phyloP scores from a whole-genome alignment of 2,113 vertebrate genomes.

The Dicentrarchus labrax region DNA sequence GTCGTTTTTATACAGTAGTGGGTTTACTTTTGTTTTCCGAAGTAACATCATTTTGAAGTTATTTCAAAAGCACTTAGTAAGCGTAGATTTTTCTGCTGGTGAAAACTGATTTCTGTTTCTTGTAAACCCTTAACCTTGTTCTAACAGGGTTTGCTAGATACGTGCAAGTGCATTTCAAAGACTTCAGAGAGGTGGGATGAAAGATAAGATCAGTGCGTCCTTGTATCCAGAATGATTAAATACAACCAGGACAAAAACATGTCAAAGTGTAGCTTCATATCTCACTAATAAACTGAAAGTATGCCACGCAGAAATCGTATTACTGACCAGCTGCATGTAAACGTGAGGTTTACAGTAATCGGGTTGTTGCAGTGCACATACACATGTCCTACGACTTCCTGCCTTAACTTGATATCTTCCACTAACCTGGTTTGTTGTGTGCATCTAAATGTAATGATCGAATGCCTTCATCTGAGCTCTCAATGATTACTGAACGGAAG shows the following conservation, averaged over 20 bases:
- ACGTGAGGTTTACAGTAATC: neutral
- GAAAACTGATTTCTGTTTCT: neutral
- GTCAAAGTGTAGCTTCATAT: neutral
- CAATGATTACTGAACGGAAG: conserved; percentile 37
- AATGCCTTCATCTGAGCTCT: neutral
- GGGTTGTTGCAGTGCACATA: neutral
- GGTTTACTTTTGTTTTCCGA: neutral
- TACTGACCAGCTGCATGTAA: neutral
- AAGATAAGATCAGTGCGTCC: neutral
- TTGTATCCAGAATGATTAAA: neutral
- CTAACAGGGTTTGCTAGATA: neutral
- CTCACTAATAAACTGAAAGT: neutral
- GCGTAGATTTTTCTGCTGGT: neutral
- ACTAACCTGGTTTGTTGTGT: neutral
- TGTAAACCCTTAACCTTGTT: neutral
- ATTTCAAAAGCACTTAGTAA: neutral
- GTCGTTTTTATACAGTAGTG: neutral
- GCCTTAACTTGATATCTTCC: neutral
- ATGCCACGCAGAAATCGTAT: neutral
- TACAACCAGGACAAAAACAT: neutral
- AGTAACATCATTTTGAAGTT: neutral
- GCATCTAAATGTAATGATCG: conserved; percentile 3
- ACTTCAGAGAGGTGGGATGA: neutral
- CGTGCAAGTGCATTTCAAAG: neutral
- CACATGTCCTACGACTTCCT: conserved; percentile 25